These are phyloP conservation scores for Abrostola triplasia DNA, from an alignment of 2,888 invertebrate species.

Conservation along the genomic window DNA sequence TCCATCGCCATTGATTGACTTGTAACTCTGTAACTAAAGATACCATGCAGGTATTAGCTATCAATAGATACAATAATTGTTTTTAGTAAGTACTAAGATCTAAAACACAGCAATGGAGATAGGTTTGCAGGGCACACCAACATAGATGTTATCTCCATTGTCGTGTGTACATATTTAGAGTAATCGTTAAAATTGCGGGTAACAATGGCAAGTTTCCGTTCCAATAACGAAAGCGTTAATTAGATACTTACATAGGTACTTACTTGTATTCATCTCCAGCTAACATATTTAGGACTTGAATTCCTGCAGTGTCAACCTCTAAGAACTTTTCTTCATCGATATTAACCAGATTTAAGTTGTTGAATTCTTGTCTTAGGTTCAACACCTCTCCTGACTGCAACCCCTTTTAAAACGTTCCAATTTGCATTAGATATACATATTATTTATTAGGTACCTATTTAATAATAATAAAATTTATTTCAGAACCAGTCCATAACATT, in stretches of 20 bases:
- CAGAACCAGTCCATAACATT: no score
- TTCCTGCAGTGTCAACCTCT: conserved; percentile 75
- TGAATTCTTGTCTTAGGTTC: conserved; percentile 62
- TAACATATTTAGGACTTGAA: conserved; percentile 73
- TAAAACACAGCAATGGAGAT: neutral
- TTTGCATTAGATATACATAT: no score
- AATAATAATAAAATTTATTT: no score
- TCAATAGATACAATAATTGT: neutral
- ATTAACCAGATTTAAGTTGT: conserved; percentile 57
- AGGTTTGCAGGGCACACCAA: neutral
- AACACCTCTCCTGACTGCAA: conserved; percentile 59
- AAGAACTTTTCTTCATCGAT: conserved; percentile 65
- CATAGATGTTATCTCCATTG: no score
- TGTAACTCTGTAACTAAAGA: conserved; percentile 74
- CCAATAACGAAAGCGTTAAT: no score
- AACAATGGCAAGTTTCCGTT: no score
- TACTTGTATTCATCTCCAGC: conserved; percentile 65
- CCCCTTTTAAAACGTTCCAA: conserved; percentile 61
- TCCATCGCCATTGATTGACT: conserved; percentile 84
- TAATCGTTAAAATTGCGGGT: no score
- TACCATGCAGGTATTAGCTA: neutral
- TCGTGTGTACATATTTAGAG: no score
- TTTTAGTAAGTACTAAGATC: no score
- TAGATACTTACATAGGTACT: no score
- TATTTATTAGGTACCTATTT: no score